Base-by-base conservation (phyloP, 2,888 invertebrate species). In the Heliconius charithonia region DNA sequence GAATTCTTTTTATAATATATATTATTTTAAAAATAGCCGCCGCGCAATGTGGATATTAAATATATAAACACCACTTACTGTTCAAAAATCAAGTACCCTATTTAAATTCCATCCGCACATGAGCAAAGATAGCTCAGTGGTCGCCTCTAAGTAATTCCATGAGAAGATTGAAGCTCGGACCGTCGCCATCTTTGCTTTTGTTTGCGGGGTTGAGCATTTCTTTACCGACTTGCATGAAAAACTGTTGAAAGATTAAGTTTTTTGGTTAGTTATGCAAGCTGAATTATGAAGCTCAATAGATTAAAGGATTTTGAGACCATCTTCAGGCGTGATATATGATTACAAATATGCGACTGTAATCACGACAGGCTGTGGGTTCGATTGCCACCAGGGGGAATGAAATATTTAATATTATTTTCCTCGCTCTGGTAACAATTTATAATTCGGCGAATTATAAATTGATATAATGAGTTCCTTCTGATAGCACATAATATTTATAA, bases 121-220 rank as follows among this genome's bases (percentile, higher is more conserved):
- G 89, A 90, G 89, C 89, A 89, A n/a, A n/a, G 32, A 9, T n/a
- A 51, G 62, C 87, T 96, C 95, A 98, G 95, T 98, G 98, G 95
- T 98, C 98, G 87, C 99, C 99, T 87, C 98, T 96, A 82, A 99
- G 95, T 80, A 99, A 96, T 95, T 99, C 99, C 97, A 99, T 98
- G 84, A 99, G 96, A 86, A 99, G 96, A 92, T 99, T 99, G 95
- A 99, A 99, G 89, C 97, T 97, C 80, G 97, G 97, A 79, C 98
- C 97, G 87, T 98, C 98, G 81, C 98, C 98, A 84, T 98, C 98
- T 91, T 98, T 98, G 84, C 97, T 97, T 92, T 98, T 98, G 86
- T 97, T 97, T 22, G 97, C 97, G 13, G 96, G 96, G 79, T 97
- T 97, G 85, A 99, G 95, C 97, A 98, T 97, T 91, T 98, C 99